phyloP scores from a whole-genome alignment of 2,888 invertebrate species.

The Apomyelois bistriatella region DNA sequence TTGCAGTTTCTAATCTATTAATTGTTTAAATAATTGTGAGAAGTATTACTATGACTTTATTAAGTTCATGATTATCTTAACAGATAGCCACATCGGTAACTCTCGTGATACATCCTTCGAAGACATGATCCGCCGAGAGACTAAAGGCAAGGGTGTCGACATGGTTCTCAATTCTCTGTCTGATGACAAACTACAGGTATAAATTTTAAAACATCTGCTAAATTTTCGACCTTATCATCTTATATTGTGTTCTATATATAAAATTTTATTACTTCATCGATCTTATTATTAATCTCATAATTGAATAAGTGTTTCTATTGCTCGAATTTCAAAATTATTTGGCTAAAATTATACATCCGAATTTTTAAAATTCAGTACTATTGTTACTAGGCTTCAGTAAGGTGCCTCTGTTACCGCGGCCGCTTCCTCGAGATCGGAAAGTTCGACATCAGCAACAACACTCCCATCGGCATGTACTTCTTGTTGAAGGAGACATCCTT shows the following conservation, averaged over 20 bases:
- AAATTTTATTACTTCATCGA: too few relatives aligned
- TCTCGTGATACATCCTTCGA: conserved; percentile 94
- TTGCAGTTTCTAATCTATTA: too few relatives aligned
- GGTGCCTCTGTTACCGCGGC: conserved; percentile 78
- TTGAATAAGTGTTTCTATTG: too few relatives aligned
- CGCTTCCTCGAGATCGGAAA: conserved; percentile 90
- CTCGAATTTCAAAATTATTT: too few relatives aligned
- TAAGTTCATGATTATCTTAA: neutral
- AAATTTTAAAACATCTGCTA: too few relatives aligned
- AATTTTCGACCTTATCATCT: too few relatives aligned
- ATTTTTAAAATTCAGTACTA: too few relatives aligned
- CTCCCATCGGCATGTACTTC: conserved; percentile 83
- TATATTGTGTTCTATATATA: too few relatives aligned
- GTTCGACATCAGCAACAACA: conserved; percentile 86
- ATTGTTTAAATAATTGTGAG: too few relatives aligned
- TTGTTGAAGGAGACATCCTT: conserved; percentile 81
- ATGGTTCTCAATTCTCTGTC: conserved; percentile 94
- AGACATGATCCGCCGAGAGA: conserved; percentile 87
- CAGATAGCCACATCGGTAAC: conserved; percentile 88
- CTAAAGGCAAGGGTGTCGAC: conserved; percentile 93
- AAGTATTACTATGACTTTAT: too few relatives aligned
- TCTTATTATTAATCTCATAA: too few relatives aligned
- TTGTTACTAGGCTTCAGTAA: conserved; percentile 57
- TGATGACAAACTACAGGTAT: conserved; percentile 91
- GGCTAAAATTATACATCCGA: too few relatives aligned